These are phyloP conservation scores for Rhagoletis zephyria DNA, from an alignment of 1,140 invertebrate genomes.

Conservation along the genomic window DNA sequence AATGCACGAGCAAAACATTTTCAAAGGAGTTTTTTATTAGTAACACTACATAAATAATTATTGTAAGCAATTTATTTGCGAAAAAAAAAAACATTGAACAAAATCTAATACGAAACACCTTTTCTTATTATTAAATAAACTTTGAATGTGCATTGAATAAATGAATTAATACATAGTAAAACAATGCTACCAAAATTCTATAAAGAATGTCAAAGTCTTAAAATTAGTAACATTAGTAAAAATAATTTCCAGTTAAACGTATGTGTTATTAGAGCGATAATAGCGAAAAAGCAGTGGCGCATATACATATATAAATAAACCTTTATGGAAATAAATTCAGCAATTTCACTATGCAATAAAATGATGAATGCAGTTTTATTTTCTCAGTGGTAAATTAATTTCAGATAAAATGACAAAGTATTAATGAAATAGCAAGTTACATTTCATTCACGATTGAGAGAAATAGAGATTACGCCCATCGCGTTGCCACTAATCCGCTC, in stretches of 20 bases:
- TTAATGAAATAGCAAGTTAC: no score
- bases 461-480: no score
- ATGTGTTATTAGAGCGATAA: slow-evolving; percentile 17
- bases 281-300: background rate
- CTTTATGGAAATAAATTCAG: background rate
- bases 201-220: background rate
- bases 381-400: no score
- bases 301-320: slow-evolving; percentile 4
- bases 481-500: no score
- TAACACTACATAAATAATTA: background rate
- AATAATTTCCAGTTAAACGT: background rate
- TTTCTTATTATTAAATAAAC: slow-evolving; percentile 24
- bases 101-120: background rate
- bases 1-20: slow-evolving; percentile 15
- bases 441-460: no score
- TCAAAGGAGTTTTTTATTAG: slow-evolving; percentile 2
- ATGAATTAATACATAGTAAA: background rate
- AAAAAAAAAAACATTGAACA: background rate
- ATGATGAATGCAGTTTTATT: background rate
- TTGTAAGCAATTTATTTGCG: background rate
- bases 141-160: slow-evolving; percentile 45
- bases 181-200: background rate
- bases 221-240: background rate
- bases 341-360: slow-evolving; percentile 28
- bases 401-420: no score